Evolutionary conservation across 2,888 invertebrate genomes (phyloP).

Genomic region (Pristionchus maxplancki): DNA sequence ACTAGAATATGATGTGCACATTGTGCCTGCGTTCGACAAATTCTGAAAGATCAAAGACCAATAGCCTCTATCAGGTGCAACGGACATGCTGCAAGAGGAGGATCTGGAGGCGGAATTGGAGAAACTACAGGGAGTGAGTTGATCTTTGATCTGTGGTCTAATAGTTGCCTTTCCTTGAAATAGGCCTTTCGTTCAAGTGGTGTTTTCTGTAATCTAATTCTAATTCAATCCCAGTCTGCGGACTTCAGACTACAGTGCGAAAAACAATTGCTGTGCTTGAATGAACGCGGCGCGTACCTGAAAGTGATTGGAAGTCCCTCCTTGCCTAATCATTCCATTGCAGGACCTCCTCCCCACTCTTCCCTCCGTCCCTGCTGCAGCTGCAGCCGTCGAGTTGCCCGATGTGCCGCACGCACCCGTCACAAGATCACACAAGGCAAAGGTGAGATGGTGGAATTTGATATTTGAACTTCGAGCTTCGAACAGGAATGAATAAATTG

Average conservation of each 20-base stretch:
- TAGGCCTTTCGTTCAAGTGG: neutral
- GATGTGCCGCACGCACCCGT: slow-evolving; percentile 38
- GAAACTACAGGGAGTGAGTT: slow-evolving; percentile 61
- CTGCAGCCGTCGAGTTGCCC: slow-evolving; percentile 19
- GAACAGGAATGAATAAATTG: neutral
- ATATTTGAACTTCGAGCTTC: neutral
- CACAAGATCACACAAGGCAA: slow-evolving; percentile 41
- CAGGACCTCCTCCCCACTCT: slow-evolving; percentile 15
- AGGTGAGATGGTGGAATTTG: slow-evolving; percentile 7
- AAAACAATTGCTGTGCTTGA: neutral
- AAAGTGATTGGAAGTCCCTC: neutral
- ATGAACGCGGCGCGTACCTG: neutral
- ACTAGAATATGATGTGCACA: no score
- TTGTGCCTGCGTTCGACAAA: no score
- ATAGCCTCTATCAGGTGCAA: neutral
- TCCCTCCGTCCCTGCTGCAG: neutral
- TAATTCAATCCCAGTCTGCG: neutral
- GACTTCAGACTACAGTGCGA: neutral
- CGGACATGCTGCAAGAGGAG: slow-evolving; percentile 62
- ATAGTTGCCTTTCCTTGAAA: no score
- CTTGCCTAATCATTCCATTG: neutral
- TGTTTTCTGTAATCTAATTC: neutral
- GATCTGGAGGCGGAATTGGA: slow-evolving; percentile 63
- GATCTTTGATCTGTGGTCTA: slow-evolving; percentile 26
- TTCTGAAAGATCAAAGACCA: no score